These are phyloP conservation scores for Hesperia comma DNA, from an alignment of 2,888 invertebrate genomes.

Conservation along the genomic window DNA sequence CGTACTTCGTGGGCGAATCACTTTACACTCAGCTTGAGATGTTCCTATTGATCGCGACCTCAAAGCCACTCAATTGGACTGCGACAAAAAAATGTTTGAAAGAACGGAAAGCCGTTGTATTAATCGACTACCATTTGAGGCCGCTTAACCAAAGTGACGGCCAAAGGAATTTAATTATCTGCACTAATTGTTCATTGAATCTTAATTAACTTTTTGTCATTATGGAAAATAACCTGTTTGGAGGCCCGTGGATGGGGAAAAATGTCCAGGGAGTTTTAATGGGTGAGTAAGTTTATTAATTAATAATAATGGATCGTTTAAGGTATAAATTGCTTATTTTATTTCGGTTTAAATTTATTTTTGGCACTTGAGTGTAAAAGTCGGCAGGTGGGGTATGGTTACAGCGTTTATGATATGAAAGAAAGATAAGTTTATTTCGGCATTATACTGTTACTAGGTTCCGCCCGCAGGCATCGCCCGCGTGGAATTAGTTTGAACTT, in stretches of 20 bases:
- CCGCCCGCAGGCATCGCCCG: no score
- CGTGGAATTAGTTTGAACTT: no score
- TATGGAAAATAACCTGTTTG: constrained; percentile 45
- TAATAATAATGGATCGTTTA: background rate
- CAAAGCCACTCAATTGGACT: constrained; percentile 4
- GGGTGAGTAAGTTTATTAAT: constrained; percentile 8
- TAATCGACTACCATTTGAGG: constrained; percentile 38
- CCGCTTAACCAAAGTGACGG: constrained; percentile 39
- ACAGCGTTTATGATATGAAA: no score
- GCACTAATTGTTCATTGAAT: constrained; percentile 53
- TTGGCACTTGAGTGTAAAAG: no score
- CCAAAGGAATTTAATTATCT: constrained; percentile 55
- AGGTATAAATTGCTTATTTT: background rate
- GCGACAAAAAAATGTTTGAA: constrained; percentile 1
- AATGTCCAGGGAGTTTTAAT: constrained; percentile 14
- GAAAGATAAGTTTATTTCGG: no score
- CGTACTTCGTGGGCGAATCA: background rate
- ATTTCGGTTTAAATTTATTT: no score
- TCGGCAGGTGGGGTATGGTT: no score
- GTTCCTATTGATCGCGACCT: background rate
- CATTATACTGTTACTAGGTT: no score
- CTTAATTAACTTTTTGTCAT: constrained; percentile 54
- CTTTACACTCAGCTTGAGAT: constrained; percentile 2
- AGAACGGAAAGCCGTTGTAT: constrained; percentile 36
- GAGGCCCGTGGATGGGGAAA: constrained; percentile 9